phyloP scores from a whole-genome alignment of 2,888 invertebrate genomes.

The Flexamia atlantica region DNA sequence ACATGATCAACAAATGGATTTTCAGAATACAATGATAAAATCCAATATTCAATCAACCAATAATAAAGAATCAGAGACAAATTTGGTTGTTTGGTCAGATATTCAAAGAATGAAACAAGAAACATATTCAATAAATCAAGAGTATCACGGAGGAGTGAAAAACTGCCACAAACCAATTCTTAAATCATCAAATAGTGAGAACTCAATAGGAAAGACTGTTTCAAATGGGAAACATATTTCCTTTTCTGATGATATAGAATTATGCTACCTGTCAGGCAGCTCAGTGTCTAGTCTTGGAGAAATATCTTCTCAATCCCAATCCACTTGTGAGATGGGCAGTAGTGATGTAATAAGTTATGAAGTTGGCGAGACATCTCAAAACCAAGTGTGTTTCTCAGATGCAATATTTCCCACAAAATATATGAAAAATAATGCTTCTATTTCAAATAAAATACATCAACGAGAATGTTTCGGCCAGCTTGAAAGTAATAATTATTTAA shows the following conservation, averaged over 20 bases:
- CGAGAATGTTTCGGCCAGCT: neutral
- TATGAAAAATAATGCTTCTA: neutral
- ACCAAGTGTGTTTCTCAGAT: neutral
- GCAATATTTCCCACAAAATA: neutral
- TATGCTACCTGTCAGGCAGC: neutral
- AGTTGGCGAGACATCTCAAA: neutral
- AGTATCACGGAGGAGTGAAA: neutral
- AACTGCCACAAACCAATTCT: conserved; percentile 1
- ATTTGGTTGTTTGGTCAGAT: neutral
- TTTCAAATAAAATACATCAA: neutral
- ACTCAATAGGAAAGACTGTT: neutral
- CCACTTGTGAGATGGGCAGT: neutral
- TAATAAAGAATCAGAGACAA: neutral
- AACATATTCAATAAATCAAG: neutral
- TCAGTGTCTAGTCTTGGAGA: neutral
- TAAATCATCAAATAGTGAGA: neutral
- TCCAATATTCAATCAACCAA: neutral
- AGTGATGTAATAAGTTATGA: neutral
- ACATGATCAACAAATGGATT: neutral
- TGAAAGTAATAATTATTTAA: no score
- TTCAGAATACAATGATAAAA: neutral
- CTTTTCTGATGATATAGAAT: conserved; percentile 11
- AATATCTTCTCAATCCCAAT: neutral
- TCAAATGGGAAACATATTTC: conserved; percentile 18
- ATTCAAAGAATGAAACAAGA: neutral